Evolutionary conservation across 2,113 vertebrate species (phyloP), one percentile per base, ranked within the genome.

Genomic region (Psephotus haematonotus): DNA sequence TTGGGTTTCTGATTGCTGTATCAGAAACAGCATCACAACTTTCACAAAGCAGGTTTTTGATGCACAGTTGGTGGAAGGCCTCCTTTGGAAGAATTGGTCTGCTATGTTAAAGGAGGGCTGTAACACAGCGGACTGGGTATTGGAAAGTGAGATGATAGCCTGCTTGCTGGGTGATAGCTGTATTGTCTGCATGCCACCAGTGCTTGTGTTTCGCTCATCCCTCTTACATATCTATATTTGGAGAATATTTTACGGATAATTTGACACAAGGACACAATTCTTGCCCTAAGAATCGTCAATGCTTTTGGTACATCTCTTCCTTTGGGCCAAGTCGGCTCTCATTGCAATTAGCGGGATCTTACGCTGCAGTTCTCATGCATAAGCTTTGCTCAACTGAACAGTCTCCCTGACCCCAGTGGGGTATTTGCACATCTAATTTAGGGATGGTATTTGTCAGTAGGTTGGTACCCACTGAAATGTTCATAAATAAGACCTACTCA

Each of bases 61-160:
- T 57, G 50, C 52, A 19, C 0, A 0, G 31, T 31, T 16, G 8
- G 44, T 60, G 15, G 47, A 50, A 88, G 86, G 35, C 7, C 22
- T 86, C 39, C 47, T 89, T 86, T 27, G 67, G 83, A 93, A 91
- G 88, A 86, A 72, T 5, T 0, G 0, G 10, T 63, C 43, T 1
- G 2, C 57, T 81, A 19, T 22, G 12, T 64, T 24, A 47, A 71
- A 93, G 43, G 6, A 65, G 33, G 31, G 43, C 39, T 94, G 25
- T n/a, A 37, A 74, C 22, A 41, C 43, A 59, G 60, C 0, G 0
- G 63, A 8, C 11, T 62, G 25, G 64, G 22, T 50, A 39, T 25
- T 59, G n/a, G 35, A 71, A 75, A 63, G 68, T 9, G 29, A 76
- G 25, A 39, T 37, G 59, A 27, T 39, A 49, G 27, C 14, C 14